Base-by-base conservation (phyloP, 2,113 vertebrate species). In the Diphyllodes magnificus region DNA sequence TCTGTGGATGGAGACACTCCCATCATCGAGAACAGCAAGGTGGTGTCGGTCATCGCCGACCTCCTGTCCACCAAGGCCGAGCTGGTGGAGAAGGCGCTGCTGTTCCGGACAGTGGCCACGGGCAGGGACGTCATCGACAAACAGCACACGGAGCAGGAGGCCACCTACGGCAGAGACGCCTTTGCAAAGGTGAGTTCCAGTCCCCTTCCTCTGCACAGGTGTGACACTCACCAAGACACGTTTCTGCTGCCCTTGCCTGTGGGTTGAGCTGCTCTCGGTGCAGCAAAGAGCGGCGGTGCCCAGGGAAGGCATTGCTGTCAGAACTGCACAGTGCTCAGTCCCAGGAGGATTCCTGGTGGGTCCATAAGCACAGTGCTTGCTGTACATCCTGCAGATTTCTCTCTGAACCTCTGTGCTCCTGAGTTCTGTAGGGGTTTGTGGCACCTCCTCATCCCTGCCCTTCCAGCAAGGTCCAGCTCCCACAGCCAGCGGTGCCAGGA, bases 91-190 rank as follows among this genome's bases (percentile, higher is more conserved):
- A 99, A 99, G 96, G 98, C 99, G 9, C 95, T 99, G 51, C 97
- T 99, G 23, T 99, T 98, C 96, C 99, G 99, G 19, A 99, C 99
- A 0, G 99, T 99, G 75, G 98, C 99, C 15, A 99, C 99, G 0
- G 99, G 99, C 2, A 98, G 99, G 0, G 99, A 99, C 28, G 90
- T 99, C 97, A 99, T 99, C 4, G 99, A 99, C 94, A 99, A 99
- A 25, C 99, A 99, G 83, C 99, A 99, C 89, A 99, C 99, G 0
- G 98, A 98, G 6, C 98, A 99, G 45, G 99, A 99, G 94, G 99
- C 99, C 88, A 97, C 98, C 97, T 99, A 99, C 0, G 99, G 99
- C 27, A 98, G 99, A 22, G 99, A 99, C 2, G 99, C 99, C 39
- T 98, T 99, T 2, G 99, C 99, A 28, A 99, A 99, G 98, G 99